phyloP scores from a whole-genome alignment of 2,797 vertebrate genomes.

The Varecia variegata region DNA sequence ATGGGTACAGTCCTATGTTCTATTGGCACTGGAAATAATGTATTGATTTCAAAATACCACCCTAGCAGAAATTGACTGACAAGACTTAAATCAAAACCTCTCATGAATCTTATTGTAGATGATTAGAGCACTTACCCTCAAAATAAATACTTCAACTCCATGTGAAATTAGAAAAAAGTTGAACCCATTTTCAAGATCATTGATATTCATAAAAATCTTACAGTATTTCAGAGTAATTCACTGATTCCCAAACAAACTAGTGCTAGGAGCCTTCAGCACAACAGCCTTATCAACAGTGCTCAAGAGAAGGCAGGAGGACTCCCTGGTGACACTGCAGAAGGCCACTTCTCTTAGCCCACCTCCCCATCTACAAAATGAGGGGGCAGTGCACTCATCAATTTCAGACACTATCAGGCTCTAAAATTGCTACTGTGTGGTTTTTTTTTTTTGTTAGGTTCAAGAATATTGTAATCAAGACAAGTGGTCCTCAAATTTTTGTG shows the following conservation, averaged over 20 bases:
- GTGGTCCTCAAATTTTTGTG: neutral
- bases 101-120: neutral
- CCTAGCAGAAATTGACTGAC: neutral
- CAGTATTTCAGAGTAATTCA: neutral
- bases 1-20: neutral
- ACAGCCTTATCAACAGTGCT: neutral
- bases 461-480: neutral
- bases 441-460: neutral
- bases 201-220: neutral
- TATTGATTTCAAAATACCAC: constrained; percentile 52
- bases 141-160: neutral
- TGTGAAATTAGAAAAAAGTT: neutral
- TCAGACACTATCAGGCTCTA: neutral
- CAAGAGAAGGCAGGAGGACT: neutral
- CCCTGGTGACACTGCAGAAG: neutral
- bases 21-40: constrained; percentile 2
- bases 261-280: neutral
- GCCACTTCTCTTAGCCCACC: neutral
- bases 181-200: neutral
- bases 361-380: neutral
- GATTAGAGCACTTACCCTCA: constrained; percentile 7
- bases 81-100: constrained; percentile 27
- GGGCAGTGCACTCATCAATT: neutral
- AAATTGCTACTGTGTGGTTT: neutral
- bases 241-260: neutral